phyloP scores from a whole-genome alignment of 2,888 invertebrate genomes.

The Sepiola atlantica region DNA sequence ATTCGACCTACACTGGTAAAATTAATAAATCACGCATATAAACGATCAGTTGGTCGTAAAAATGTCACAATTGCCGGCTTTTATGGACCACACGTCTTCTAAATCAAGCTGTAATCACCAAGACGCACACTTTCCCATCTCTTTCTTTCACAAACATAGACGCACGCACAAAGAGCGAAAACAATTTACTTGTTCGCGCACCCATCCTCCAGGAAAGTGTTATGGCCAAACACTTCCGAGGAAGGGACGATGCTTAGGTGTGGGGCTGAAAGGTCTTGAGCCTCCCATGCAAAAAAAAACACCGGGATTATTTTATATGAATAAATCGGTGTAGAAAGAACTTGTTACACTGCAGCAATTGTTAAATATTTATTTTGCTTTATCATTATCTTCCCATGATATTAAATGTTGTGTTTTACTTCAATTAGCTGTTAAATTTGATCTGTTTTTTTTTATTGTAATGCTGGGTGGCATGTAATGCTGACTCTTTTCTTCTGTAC shows the following conservation, averaged over 20 bases:
- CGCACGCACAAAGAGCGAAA: not conserved
- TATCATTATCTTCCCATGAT: too few species aligned
- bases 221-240: not conserved
- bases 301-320: not conserved
- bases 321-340: not conserved
- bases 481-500: too few species aligned
- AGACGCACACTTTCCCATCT: conserved; percentile 3
- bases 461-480: too few species aligned
- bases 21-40: conserved; percentile 32
- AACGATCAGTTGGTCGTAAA: conserved; percentile 32
- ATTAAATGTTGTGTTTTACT: too few species aligned
- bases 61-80: conserved; percentile 32
- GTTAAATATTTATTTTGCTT: not conserved
- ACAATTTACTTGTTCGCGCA: not conserved
- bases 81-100: not conserved
- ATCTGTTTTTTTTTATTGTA: too few species aligned
- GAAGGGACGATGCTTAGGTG: not conserved
- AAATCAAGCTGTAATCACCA: conserved; percentile 10
- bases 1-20: conserved; percentile 32
- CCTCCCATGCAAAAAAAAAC: not conserved
- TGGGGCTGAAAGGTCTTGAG: not conserved
- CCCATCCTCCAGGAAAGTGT: not conserved
- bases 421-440: too few species aligned
- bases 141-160: not conserved
- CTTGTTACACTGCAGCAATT: not conserved